phyloP scores from a whole-genome alignment of 2,797 vertebrate species.

The Syndactyla subalaris region DNA sequence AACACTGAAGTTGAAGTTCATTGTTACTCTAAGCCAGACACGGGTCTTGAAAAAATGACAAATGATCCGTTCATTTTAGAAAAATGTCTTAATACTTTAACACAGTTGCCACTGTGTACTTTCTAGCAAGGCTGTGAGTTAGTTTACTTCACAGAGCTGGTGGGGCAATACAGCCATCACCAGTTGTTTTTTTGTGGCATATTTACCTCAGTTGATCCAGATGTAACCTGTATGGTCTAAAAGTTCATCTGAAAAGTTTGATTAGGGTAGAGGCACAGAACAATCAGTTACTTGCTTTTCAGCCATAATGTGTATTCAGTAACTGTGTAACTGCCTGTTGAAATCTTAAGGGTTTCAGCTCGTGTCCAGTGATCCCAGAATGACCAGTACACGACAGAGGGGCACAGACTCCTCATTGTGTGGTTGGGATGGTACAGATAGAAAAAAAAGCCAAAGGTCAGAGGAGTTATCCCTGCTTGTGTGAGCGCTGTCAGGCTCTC shows the following conservation, averaged over 20 bases:
- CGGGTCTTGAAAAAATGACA: constrained; percentile 10
- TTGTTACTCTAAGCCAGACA: neutral
- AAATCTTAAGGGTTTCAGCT: neutral
- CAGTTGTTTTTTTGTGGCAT: neutral
- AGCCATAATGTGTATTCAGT: neutral
- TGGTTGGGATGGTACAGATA: constrained; percentile 12
- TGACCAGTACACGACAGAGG: neutral
- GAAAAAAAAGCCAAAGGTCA: constrained; percentile 64
- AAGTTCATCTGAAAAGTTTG: neutral
- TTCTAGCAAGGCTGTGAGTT: neutral
- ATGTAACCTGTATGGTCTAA: neutral
- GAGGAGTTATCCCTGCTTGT: constrained; percentile 64
- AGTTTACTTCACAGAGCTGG: neutral
- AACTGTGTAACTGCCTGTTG: neutral
- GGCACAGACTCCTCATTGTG: constrained; percentile 50
- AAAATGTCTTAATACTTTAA: neutral
- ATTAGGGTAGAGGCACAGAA: neutral
- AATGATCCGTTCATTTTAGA: neutral
- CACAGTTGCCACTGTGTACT: neutral
- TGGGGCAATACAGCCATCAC: neutral
- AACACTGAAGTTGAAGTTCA: neutral
- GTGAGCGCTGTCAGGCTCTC: constrained; percentile 59
- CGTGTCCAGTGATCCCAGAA: neutral
- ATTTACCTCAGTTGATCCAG: neutral
- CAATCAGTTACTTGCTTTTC: neutral